These are phyloP conservation scores for Siphlonurus alternatus DNA, from an alignment of 2,888 invertebrate species.

Conservation along the genomic window DNA sequence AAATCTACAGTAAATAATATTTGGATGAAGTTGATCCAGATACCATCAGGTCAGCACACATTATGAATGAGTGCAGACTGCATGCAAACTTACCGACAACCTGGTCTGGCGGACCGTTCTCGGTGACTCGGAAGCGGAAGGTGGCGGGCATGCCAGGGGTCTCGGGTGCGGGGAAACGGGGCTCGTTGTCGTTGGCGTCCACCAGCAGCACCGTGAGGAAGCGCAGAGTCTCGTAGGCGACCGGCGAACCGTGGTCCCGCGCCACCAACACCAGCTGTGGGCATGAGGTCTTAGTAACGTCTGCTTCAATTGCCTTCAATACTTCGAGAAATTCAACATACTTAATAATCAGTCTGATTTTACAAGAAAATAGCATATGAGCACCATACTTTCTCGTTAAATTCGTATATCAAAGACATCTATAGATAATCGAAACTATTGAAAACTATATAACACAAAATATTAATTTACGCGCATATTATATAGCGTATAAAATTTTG, in stretches of 20 bases:
- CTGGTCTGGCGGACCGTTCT: conserved; percentile 46
- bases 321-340: neutral
- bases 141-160: conserved; percentile 26
- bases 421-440: no score
- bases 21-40: no score
- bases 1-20: no score
- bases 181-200: conserved; percentile 67
- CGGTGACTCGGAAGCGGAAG: conserved; percentile 51
- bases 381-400: no score
- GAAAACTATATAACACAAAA: no score
- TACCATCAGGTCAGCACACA: no score
- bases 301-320: neutral
- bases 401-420: no score
- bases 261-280: conserved; percentile 67
- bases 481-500: no score
- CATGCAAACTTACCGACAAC: conserved; percentile 47
- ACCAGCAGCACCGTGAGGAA: conserved; percentile 56
- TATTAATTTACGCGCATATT: no score
- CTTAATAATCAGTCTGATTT: no score
- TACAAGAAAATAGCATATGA: no score
- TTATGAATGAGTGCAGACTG: no score
- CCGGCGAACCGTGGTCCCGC: conserved; percentile 65
- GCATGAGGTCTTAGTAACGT: neutral
- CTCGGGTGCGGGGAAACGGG: conserved; percentile 46
- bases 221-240: conserved; percentile 58